These are phyloP conservation scores for Eupithecia inturbata DNA, from an alignment of 2,888 invertebrate species.

Conservation along the genomic window DNA sequence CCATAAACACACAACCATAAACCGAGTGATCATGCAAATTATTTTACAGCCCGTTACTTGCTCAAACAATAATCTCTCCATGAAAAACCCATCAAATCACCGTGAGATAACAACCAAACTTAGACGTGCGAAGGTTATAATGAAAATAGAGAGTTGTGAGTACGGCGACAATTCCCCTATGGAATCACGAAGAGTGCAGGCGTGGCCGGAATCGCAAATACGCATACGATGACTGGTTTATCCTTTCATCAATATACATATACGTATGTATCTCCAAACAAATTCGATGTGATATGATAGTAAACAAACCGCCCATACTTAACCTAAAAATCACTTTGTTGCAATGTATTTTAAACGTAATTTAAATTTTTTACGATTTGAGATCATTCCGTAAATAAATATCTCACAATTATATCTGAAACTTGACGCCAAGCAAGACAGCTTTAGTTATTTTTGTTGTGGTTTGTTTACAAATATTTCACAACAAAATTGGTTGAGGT, in stretches of 20 bases:
- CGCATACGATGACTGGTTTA: conserved; percentile 76
- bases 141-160: conserved; percentile 81
- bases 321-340: not conserved
- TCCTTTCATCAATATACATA: conserved; percentile 44
- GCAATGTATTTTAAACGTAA: not conserved
- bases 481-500: too few relatives aligned
- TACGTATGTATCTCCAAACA: not conserved
- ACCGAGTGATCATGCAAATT: not conserved
- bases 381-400: too few relatives aligned
- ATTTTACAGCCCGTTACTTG: not conserved
- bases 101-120: conserved; percentile 28
- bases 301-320: not conserved
- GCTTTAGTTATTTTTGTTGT: too few relatives aligned
- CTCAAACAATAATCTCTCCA: conserved; percentile 3
- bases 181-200: conserved; percentile 82
- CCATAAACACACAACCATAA: not conserved
- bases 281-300: not conserved
- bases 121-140: conserved; percentile 54
- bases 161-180: conserved; percentile 78
- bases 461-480: too few relatives aligned
- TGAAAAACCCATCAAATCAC: conserved; percentile 7
- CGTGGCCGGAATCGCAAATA: conserved; percentile 80
- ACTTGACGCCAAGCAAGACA: too few relatives aligned
- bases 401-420: too few relatives aligned
- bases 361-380: too few relatives aligned